phyloP scores from a whole-genome alignment of 2,113 vertebrate species.

The Sinosuthora webbiana region DNA sequence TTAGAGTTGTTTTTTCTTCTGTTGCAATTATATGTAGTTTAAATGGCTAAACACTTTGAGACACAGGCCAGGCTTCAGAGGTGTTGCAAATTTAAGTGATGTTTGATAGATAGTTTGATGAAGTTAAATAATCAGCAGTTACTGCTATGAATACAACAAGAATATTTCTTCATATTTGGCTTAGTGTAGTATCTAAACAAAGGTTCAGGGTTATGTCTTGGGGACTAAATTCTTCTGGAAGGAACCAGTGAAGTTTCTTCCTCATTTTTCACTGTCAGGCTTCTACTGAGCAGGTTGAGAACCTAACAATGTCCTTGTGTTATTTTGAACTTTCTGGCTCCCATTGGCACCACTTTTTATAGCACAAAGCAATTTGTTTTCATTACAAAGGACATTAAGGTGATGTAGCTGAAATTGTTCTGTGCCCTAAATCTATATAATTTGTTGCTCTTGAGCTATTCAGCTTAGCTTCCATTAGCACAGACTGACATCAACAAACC shows the following conservation, averaged over 20 bases:
- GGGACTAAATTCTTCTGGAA: neutral
- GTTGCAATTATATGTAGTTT: neutral
- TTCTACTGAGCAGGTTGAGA: neutral
- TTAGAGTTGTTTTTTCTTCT: neutral
- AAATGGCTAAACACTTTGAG: neutral
- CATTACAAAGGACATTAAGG: conserved; percentile 40
- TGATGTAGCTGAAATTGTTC: conserved; percentile 15
- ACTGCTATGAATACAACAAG: neutral
- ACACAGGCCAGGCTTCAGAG: neutral
- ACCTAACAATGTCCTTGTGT: neutral
- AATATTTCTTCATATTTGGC: neutral
- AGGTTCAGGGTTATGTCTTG: neutral
- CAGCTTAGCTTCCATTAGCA: conserved; percentile 15
- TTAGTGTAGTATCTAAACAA: neutral
- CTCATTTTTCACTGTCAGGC: neutral
- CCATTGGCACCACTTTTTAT: neutral
- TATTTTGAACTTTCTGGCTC: conserved; percentile 28
- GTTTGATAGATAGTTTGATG: neutral
- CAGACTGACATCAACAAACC: conserved; percentile 34
- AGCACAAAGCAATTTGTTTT: conserved; percentile 40
- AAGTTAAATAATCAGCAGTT: neutral
- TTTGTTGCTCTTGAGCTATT: conserved; percentile 51
- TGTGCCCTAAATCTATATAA: conserved; percentile 37
- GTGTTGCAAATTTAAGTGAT: neutral
- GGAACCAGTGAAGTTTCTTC: neutral